phyloP scores from a whole-genome alignment of 64 coral and sea anemone species.

The Catalaphyllia jardinei region DNA sequence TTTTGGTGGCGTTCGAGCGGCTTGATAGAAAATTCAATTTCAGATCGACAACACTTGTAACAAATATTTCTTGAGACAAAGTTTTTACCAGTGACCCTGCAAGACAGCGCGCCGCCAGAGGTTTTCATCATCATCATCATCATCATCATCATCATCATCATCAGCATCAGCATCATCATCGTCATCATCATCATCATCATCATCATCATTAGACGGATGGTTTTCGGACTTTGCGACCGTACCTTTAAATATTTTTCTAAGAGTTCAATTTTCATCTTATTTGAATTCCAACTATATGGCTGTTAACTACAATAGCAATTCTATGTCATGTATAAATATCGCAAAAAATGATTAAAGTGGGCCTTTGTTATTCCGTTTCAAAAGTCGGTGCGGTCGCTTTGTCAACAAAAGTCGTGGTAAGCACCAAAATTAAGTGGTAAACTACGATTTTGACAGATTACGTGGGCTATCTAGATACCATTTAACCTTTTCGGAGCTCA shows the following conservation, averaged over 20 bases:
- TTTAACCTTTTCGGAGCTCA: slow-evolving; percentile 9
- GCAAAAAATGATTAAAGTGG: not conserved
- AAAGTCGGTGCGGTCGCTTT: slow-evolving; percentile 2
- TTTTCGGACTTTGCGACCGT: slow-evolving; percentile 31
- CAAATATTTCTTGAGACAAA: too few species aligned
- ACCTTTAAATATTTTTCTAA: not conserved
- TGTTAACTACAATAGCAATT: not conserved
- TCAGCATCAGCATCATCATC: too few species aligned
- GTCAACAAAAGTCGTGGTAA: slow-evolving; percentile 32
- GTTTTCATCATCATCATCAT: too few species aligned
- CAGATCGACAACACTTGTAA: too few species aligned
- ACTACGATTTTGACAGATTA: slow-evolving; percentile 8
- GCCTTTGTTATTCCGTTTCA: not conserved
- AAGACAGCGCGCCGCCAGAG: too few species aligned
- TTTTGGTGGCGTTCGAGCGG: too few species aligned
- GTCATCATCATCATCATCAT: too few species aligned
- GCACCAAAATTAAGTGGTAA: slow-evolving; percentile 25
- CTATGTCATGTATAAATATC: slow-evolving; percentile 1
- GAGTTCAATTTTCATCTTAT: not conserved
- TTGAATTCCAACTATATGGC: not conserved
- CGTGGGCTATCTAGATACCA: slow-evolving; percentile 28
- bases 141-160: too few species aligned
- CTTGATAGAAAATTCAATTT: too few species aligned
- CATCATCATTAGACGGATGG: slow-evolving; percentile 9
- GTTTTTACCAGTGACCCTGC: too few species aligned